A percentile compares a stretch with the other conserved stretches of the same genome.
Evolutionary conservation across 2,113 vertebrate genomes (phyloP).

Genomic region (Mus pahari): DNA sequence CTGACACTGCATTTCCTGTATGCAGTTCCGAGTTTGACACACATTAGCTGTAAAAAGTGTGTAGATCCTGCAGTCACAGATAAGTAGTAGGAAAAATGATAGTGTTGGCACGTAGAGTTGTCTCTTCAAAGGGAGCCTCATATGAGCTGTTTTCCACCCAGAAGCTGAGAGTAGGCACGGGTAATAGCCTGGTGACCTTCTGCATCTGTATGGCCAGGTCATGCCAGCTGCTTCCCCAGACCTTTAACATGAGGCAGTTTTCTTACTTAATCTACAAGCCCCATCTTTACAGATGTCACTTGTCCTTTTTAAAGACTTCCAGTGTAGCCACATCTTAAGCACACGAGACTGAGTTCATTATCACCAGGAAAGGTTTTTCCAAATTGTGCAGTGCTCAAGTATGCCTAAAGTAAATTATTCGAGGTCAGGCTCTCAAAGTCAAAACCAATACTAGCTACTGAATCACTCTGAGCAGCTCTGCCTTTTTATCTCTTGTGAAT

Average conservation of each 20-base stretch:
- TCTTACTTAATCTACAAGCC: neutral
- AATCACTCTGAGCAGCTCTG: neutral
- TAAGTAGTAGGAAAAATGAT: neutral
- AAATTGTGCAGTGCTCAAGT: neutral
- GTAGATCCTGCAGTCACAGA: neutral
- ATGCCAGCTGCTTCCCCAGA: neutral
- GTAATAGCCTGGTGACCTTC: neutral
- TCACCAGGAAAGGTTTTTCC: neutral
- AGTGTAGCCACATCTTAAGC: neutral
- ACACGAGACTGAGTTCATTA: neutral
- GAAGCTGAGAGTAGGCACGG: neutral
- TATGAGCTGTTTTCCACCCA: neutral
- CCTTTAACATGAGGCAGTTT: neutral
- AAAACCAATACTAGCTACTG: neutral
- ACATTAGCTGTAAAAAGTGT: neutral
- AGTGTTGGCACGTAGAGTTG: neutral
- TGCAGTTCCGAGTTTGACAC: neutral
- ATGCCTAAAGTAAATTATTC: neutral
- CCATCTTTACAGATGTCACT: neutral
- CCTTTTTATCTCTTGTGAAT: neutral
- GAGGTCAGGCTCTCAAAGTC: neutral
- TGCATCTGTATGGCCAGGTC: neutral
- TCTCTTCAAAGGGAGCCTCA: neutral
- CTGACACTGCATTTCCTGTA: neutral
- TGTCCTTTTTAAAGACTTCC: neutral